Conservation (phyloP, 2,888 invertebrate genomes). For the Microplitis deprimator region DNA sequence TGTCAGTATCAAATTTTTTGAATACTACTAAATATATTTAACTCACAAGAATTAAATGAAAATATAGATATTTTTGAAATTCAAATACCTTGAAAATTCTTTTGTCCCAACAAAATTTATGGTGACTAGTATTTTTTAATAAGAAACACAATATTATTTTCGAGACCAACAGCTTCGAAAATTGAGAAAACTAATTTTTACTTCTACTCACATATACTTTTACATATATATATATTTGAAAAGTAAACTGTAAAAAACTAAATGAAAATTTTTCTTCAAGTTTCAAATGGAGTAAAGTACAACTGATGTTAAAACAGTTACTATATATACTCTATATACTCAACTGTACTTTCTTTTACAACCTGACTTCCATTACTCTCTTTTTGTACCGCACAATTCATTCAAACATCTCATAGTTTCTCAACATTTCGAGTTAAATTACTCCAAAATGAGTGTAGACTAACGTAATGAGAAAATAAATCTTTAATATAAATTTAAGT, state of each 20-base stretch:
- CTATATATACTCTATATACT: not conserved
- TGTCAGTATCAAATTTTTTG: no score
- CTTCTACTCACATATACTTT: no score
- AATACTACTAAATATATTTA: no score
- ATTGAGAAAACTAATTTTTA: no score
- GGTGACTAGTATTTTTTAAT: no score
- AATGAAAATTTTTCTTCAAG: constrained; percentile 16
- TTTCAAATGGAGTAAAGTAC: constrained; percentile 21
- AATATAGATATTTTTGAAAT: no score
- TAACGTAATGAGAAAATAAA: not conserved
- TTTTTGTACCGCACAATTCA: not conserved
- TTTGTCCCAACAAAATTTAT: no score
- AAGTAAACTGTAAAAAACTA: constrained; percentile 7
- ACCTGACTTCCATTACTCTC: constrained; percentile 26
- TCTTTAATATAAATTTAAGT: not conserved
- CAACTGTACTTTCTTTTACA: not conserved
- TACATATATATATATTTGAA: not conserved
- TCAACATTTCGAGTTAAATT: not conserved
- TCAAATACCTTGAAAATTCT: no score
- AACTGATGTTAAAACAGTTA: constrained; percentile 1
- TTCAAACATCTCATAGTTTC: not conserved
- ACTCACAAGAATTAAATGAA: no score
- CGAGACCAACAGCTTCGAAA: no score
- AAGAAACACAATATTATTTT: no score
- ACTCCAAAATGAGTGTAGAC: not conserved